A percentile compares a stretch with the other conserved stretches of the same genome.
Evolutionary conservation across 2,797 vertebrate species (phyloP).

Genomic region (Macrochelys suwanniensis): DNA sequence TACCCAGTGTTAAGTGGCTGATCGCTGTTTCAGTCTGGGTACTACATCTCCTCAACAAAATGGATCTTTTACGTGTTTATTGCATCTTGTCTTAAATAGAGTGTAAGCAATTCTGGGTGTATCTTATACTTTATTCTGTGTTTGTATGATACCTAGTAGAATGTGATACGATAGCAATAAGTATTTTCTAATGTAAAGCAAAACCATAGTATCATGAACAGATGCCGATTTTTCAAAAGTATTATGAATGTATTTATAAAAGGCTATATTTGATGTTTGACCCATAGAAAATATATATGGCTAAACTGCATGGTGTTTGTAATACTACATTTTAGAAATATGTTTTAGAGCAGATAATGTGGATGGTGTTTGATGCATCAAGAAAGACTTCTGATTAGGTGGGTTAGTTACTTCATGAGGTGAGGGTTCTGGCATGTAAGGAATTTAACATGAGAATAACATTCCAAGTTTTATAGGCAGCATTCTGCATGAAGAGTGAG

Average conservation of each 20-base stretch:
- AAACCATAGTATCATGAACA: background rate
- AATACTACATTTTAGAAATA: background rate
- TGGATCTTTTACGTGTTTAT: background rate
- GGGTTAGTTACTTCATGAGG: background rate
- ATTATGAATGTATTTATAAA: background rate
- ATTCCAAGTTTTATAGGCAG: background rate
- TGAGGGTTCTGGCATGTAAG: background rate
- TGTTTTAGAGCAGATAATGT: background rate
- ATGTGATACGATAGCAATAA: background rate
- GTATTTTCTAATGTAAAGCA: background rate
- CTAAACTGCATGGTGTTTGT: background rate
- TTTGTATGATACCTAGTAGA: background rate
- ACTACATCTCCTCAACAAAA: background rate
- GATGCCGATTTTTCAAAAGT: background rate
- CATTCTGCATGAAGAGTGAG: fast-evolving
- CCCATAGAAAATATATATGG: background rate
- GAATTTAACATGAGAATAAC: background rate
- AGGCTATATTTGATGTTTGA: background rate
- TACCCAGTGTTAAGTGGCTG: background rate
- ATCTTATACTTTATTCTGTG: background rate
- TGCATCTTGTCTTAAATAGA: background rate
- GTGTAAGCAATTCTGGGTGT: background rate
- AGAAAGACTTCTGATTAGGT: background rate
- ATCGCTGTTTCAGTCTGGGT: background rate
- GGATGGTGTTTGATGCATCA: background rate